Evolutionary conservation across 2,113 vertebrate genomes (phyloP).

Genomic region (Clarias macrocephalus): DNA sequence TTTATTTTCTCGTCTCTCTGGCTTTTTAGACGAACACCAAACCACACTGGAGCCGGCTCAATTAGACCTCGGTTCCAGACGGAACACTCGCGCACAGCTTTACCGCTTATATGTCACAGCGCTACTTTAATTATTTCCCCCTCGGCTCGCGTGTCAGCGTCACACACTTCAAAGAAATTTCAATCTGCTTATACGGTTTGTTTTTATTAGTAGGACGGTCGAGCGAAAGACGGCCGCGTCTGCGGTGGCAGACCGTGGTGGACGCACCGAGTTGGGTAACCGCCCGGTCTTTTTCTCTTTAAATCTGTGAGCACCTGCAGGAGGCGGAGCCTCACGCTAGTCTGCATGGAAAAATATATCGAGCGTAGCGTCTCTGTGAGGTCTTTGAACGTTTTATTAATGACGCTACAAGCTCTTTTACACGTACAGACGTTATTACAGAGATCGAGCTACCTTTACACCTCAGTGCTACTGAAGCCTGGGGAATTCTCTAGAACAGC

Average conservation of each 20-base stretch:
- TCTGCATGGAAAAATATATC: not conserved
- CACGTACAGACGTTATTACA: not conserved
- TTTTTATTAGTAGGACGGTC: conserved; percentile 62
- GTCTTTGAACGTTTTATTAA: conserved; percentile 53
- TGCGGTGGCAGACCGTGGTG: conserved; percentile 63
- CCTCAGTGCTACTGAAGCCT: not conserved
- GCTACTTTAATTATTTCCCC: conserved; percentile 68
- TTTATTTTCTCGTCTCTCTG: conserved; percentile 40
- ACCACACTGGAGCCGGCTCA: conserved; percentile 44
- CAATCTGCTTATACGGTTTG: conserved; percentile 65
- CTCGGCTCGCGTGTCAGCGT: conserved; percentile 63
- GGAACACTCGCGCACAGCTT: conserved; percentile 42
- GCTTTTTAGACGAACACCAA: not conserved
- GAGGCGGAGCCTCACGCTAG: not conserved
- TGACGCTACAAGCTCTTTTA: not conserved
- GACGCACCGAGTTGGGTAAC: conserved; percentile 62
- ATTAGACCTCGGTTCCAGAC: conserved; percentile 35
- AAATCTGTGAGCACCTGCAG: conserved; percentile 1
- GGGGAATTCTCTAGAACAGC: not conserved
- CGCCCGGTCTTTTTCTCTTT: conserved; percentile 34
- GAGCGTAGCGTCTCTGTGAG: conserved; percentile 27
- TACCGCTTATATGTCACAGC: conserved; percentile 54
- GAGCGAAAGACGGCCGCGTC: conserved; percentile 55
- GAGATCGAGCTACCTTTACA: not conserved
- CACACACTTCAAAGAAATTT: conserved; percentile 70